Percentiles rank a stretch among this genome's conserved stretches.
These are phyloP conservation scores for Pterois miles DNA, from an alignment of 2,797 vertebrate genomes.

Conservation along the genomic window DNA sequence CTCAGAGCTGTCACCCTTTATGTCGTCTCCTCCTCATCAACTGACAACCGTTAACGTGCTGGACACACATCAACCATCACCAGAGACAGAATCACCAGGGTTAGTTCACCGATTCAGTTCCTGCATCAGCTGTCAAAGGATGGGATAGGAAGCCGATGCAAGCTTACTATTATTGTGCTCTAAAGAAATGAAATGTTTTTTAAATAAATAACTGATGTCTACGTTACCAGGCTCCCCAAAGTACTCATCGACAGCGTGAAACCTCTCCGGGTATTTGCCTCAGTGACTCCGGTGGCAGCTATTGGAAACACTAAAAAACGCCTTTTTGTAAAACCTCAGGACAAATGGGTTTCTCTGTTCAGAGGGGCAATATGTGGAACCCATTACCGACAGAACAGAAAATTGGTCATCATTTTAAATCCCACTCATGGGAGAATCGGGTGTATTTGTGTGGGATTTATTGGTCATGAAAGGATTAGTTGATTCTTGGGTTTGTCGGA, in stretches of 20 bases:
- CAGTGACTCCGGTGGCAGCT: not conserved
- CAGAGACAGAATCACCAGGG: not conserved
- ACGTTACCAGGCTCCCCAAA: not conserved
- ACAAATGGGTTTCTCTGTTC: not conserved
- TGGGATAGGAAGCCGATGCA: not conserved
- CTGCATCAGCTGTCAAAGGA: not conserved
- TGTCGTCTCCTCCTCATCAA: slow-evolving; percentile 1
- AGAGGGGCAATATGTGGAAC: not conserved
- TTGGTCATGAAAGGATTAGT: not conserved
- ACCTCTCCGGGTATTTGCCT: not conserved
- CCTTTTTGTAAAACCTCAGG: not conserved
- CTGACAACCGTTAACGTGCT: not conserved
- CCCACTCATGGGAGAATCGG: not conserved
- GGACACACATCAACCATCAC: not conserved
- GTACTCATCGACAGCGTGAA: not conserved
- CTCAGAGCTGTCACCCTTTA: slow-evolving; percentile 37
- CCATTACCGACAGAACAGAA: not conserved
- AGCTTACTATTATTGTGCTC: not conserved
- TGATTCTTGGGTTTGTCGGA: not conserved
- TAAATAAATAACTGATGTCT: not conserved
- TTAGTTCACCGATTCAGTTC: not conserved
- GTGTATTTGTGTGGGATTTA: not conserved
- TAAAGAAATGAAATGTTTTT: not conserved
- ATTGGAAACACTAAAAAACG: not conserved
- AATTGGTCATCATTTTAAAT: not conserved